Evolutionary conservation across 2,113 vertebrate species (phyloP).

Genomic region (Leucosticte australis): DNA sequence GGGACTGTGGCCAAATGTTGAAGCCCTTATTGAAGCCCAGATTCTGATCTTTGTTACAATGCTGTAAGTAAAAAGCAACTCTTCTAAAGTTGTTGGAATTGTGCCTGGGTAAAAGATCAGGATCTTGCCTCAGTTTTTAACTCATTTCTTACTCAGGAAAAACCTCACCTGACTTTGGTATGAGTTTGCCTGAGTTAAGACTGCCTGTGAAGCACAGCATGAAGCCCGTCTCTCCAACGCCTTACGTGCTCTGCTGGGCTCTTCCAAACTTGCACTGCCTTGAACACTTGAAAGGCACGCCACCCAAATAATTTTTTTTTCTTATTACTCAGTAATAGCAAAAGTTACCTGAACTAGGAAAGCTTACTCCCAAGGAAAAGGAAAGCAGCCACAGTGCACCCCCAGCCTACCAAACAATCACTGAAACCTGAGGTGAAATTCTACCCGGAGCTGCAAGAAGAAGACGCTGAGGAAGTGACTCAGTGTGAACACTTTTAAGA

Average conservation of each 20-base stretch:
- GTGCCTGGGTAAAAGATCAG: slow-evolving; percentile 57
- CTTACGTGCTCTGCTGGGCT: neutral
- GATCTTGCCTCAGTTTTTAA: slow-evolving; percentile 43
- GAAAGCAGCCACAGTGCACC: neutral
- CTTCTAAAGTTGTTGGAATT: slow-evolving; percentile 39
- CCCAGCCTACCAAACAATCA: neutral
- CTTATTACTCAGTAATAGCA: neutral
- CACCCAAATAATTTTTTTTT: neutral
- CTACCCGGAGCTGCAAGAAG: neutral
- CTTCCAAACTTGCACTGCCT: neutral
- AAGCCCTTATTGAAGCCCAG: neutral
- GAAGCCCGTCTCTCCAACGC: neutral
- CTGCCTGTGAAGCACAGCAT: neutral
- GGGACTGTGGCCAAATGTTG: neutral
- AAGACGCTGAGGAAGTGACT: slow-evolving; percentile 35
- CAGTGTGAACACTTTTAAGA: slow-evolving; percentile 17
- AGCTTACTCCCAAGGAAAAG: neutral
- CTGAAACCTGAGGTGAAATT: slow-evolving; percentile 15
- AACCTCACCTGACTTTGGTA: neutral
- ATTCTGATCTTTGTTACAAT: slow-evolving; percentile 31
- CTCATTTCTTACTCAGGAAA: slow-evolving; percentile 14
- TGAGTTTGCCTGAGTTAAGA: neutral
- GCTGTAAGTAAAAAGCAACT: slow-evolving; percentile 47
- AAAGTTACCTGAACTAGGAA: neutral
- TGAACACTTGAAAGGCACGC: neutral